These are phyloP conservation scores for Philereme transversata DNA, from an alignment of 2,888 invertebrate species.

Conservation along the genomic window DNA sequence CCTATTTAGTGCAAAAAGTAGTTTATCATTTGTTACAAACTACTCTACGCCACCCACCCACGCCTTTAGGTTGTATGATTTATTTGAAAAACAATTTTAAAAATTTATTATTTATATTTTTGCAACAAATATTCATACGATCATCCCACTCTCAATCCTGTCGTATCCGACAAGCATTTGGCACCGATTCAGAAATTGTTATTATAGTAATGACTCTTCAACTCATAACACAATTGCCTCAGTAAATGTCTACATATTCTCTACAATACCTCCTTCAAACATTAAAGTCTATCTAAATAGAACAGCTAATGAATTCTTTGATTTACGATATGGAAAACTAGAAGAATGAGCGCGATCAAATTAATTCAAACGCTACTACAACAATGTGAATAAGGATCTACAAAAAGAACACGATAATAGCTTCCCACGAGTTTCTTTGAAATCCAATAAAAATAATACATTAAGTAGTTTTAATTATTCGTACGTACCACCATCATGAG, in stretches of 20 bases:
- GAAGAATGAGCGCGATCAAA: slow-evolving; percentile 22
- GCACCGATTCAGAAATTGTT: slow-evolving; percentile 74
- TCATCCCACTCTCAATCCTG: slow-evolving; percentile 58
- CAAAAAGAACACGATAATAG: slow-evolving; percentile 38
- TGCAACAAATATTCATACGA: slow-evolving; percentile 57
- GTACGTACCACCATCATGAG: slow-evolving; percentile 69
- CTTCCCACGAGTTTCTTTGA: slow-evolving; percentile 43
- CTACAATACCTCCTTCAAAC: slow-evolving; percentile 62
- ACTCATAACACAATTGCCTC: slow-evolving; percentile 75
- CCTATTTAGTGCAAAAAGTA: background rate
- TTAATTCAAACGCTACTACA: slow-evolving; percentile 23
- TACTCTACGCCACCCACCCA: slow-evolving; percentile 15
- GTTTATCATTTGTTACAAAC: slow-evolving; percentile 11
- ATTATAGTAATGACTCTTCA: slow-evolving; percentile 71
- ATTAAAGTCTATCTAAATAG: slow-evolving; percentile 62
- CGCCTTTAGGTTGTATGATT: slow-evolving; percentile 53
- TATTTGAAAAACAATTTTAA: slow-evolving; percentile 51
- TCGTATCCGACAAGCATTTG: slow-evolving; percentile 67
- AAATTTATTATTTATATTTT: slow-evolving; percentile 65
- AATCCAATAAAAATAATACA: slow-evolving; percentile 47
- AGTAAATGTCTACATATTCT: slow-evolving; percentile 62
- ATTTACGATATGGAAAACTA: slow-evolving; percentile 47
- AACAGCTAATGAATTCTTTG: slow-evolving; percentile 55
- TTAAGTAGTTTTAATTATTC: slow-evolving; percentile 70
- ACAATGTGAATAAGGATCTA: slow-evolving; percentile 31